Evolutionary conservation across 37 sponge, comb jelly and placozoan species (phyloP), one percentile per base, ranked within the genome.

Genomic region (Mnemiopsis leidyi): DNA sequence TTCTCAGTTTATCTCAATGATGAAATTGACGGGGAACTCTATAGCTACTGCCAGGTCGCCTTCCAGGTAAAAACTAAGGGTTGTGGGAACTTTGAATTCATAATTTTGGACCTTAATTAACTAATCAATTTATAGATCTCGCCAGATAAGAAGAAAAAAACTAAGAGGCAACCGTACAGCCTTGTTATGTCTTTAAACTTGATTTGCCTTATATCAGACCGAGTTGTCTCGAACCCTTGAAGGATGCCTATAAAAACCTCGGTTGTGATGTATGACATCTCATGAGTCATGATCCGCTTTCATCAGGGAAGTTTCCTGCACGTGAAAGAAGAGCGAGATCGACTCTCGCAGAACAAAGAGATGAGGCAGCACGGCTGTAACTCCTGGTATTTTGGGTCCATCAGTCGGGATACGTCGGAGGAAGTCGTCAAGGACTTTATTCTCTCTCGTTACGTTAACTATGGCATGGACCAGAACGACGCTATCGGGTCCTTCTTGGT

Each of bases 281-380:
- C n/a, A n/a, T n/a, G n/a, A n/a, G n/a, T n/a, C n/a, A n/a, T n/a
- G n/a, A n/a, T n/a, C n/a, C n/a, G n/a, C n/a, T n/a, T n/a, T n/a
- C 75, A 7, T 28, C 90, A 85, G 90, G 90, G 90, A 39, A 32
- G 7, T 13, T 85, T 23, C 48, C 90, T 85, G 48, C 29, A 39
- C 25, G 24, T 85, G 28, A 85, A 39, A 39, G 90, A 85, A 40
- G 90, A 85, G 3, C 90, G 61, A 13, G 61, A 38, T 61, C 32
- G 23, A 9, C 40, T 23, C 13, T 40, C 36, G 29, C 16, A 85
- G 7, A 85, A 18, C 29, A 23, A 23, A 0, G 61, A 32, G 48
- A 40, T 85, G 61, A 23, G 23, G 3, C 9, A n/a, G 16, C 90
- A 40, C 90, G 16, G 35, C 0, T 85, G 61, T 33, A 85, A 85